phyloP scores from a whole-genome alignment of 2,888 invertebrate species.

The Archaeoteleia sp. region DNA sequence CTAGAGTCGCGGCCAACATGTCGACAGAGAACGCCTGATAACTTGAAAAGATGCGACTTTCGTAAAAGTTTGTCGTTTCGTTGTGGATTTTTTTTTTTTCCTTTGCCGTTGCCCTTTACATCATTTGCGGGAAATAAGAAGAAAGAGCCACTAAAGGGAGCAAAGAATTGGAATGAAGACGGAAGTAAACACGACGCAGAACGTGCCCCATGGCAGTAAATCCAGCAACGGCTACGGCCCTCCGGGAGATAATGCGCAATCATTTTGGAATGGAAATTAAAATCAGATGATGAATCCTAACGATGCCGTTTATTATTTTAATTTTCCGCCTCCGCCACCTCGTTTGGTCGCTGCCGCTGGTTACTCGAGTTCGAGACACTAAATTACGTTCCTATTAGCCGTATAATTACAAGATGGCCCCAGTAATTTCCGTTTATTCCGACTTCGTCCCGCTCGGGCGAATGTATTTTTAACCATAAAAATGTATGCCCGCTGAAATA shows the following conservation, averaged over 20 bases:
- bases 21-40: neutral
- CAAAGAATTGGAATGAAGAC: constrained; percentile 43
- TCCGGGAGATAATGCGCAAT: constrained; percentile 74
- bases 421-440: constrained; percentile 75
- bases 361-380: constrained; percentile 75
- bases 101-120: constrained; percentile 8
- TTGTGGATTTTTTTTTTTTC: neutral
- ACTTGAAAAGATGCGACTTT: neutral
- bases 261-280: constrained; percentile 75
- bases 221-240: constrained; percentile 68
- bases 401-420: constrained; percentile 75
- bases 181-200: constrained; percentile 57
- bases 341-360: constrained; percentile 59
- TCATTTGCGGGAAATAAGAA: constrained; percentile 23
- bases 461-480: constrained; percentile 58
- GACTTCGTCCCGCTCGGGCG: constrained; percentile 67
- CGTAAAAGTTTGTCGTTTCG: constrained; percentile 1
- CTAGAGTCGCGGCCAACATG: neutral
- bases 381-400: constrained; percentile 76
- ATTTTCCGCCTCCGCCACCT: constrained; percentile 69
- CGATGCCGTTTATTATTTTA: constrained; percentile 76
- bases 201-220: constrained; percentile 67
- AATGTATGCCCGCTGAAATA: constrained; percentile 53
- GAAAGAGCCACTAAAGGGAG: constrained; percentile 8
- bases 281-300: constrained; percentile 76